A percentile compares a stretch with the other conserved stretches of the same genome.
Conservation (phyloP, 1,140 invertebrate genomes). For the Sycophaga agraensis region DNA sequence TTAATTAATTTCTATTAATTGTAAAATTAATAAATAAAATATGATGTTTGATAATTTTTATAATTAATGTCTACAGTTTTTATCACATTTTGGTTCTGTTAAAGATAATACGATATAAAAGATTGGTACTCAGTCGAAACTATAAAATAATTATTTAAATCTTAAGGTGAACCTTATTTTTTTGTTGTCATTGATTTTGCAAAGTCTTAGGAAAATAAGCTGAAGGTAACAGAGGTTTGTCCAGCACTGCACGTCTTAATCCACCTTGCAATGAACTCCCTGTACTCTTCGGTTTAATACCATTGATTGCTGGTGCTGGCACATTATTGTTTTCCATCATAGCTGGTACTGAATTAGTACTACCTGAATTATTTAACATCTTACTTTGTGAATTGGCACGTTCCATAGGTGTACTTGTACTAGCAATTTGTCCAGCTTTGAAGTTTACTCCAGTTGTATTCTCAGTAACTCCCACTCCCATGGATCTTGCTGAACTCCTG, state of each 20-base stretch:
- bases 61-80: no score
- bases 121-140: neutral
- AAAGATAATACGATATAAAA: neutral
- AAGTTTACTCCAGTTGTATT: conserved; percentile 43
- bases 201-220: conserved; percentile 52
- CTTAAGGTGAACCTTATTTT: conserved; percentile 21
- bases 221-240: conserved; percentile 50
- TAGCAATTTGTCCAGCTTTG: conserved; percentile 48
- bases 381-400: conserved; percentile 42
- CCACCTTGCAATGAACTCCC: conserved; percentile 45
- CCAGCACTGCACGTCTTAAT: conserved; percentile 45
- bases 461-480: conserved; percentile 42
- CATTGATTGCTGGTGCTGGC: conserved; percentile 35
- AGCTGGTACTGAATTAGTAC: conserved; percentile 34
- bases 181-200: conserved; percentile 35
- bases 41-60: no score
- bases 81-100: no score
- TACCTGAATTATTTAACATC: conserved; percentile 35
- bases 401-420: conserved; percentile 54
- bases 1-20: no score
- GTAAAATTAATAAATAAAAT: no score
- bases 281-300: conserved; percentile 42
- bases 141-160: conserved; percentile 16
- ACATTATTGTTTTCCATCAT: conserved; percentile 49
- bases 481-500: conserved; percentile 39